These are phyloP conservation scores for Tachuris rubrigastra DNA, from an alignment of 2,113 vertebrate genomes.

Conservation along the genomic window DNA sequence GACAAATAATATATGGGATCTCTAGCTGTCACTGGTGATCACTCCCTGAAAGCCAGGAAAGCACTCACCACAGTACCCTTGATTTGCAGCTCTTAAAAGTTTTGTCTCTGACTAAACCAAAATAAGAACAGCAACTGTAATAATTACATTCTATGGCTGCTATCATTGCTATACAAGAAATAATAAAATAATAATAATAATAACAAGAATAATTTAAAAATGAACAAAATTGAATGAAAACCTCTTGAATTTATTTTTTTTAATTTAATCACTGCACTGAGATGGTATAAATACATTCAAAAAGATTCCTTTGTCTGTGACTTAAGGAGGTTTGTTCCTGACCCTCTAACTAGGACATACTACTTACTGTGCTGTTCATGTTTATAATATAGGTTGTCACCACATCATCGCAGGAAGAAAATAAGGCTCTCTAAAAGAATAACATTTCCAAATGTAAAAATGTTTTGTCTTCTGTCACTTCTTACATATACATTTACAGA, in stretches of 20 bases:
- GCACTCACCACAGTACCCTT: not conserved
- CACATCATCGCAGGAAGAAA: not conserved
- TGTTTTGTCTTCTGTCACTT: not conserved
- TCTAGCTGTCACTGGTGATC: not conserved
- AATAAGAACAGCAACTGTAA: not conserved
- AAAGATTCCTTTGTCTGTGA: not conserved
- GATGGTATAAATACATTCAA: not conserved
- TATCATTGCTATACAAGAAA: not conserved
- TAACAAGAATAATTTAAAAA: not conserved
- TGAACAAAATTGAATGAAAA: not conserved
- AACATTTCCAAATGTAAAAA: not conserved
- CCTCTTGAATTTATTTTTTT: not conserved
- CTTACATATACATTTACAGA: not conserved
- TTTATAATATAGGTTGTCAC: not conserved
- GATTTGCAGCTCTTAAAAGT: not conserved
- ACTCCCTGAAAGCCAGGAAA: not conserved
- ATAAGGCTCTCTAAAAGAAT: not conserved
- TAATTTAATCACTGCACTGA: not conserved
- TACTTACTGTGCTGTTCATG: not conserved
- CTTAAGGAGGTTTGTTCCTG: not conserved
- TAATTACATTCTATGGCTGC: not conserved
- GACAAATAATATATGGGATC: constrained; percentile 13
- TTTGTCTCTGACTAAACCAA: not conserved
- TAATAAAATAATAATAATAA: not conserved
- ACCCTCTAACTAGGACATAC: not conserved